Evolutionary conservation across 2,888 invertebrate genomes (phyloP), one percentile per base, ranked within the genome.

Genomic region (Coenonympha glycerion): DNA sequence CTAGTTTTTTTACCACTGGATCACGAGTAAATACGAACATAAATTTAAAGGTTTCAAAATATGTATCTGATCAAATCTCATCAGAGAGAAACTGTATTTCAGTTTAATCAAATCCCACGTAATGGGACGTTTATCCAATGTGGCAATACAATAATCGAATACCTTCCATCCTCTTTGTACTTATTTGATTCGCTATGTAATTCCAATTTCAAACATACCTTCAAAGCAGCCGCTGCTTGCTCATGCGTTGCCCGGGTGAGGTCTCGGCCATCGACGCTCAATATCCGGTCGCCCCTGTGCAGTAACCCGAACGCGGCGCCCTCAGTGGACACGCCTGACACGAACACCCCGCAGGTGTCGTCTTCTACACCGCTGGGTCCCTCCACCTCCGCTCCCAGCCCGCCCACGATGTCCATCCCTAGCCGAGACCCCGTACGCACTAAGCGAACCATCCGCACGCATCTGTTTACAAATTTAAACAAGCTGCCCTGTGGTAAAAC

Each of bases 161-260:
- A n/a, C n/a, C n/a, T n/a, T n/a, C n/a, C n/a, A n/a, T n/a, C n/a
- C n/a, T n/a, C n/a, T n/a, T n/a, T n/a, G n/a, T n/a, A n/a, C n/a
- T n/a, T n/a, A n/a, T n/a, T n/a, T 28, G 1, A 13, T 3, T 4
- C 30, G 11, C 13, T 30, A n/a, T 30, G 13, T 11, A 8, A 24
- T 9, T 24, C 24, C 24, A 6, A 19, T 11, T n/a, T n/a, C 15
- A 15, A 2, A 13, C n/a, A 39, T 67, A 88, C 88, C 82, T 88
- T 88, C 31, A 88, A 63, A 4, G 88, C 92, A 52, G 92, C 92
- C 2, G 95, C 94, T 0, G 94, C 94, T 65, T 91, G 89, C 66
- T 94, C 94, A 69, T 94, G 94, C 34, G 93, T 92, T 1, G 94
- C 93, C 55, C 91, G 88, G 3, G 92, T 87, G 36, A 95, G 77